phyloP scores from a whole-genome alignment of 2,113 vertebrate genomes.

The Bostrychus sinensis region DNA sequence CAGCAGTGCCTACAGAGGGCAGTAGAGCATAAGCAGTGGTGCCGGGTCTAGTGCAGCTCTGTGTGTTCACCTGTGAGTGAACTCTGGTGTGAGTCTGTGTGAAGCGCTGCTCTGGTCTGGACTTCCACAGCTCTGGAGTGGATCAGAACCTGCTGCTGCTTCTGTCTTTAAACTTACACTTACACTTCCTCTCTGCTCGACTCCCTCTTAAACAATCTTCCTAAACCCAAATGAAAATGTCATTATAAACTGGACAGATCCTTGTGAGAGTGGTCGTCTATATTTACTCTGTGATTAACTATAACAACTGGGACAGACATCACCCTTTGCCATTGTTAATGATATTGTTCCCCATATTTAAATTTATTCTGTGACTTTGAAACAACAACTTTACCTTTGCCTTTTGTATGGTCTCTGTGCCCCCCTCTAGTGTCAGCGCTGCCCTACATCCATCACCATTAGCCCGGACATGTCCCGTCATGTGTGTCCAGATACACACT shows the following conservation, averaged over 20 bases:
- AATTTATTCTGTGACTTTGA: slow-evolving; percentile 36
- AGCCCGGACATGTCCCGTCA: slow-evolving; percentile 45
- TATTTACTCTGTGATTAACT: neutral
- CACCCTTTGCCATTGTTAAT: too few species aligned
- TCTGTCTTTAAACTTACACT: slow-evolving; percentile 22
- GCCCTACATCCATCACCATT: slow-evolving; percentile 64
- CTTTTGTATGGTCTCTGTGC: slow-evolving; percentile 26
- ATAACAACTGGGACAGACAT: too few species aligned
- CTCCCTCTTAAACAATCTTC: too few species aligned
- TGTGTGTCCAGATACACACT: slow-evolving; percentile 35
- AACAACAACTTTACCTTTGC: slow-evolving; percentile 14
- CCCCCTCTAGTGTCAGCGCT: slow-evolving; percentile 30
- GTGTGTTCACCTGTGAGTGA: slow-evolving; percentile 69
- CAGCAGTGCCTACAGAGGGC: slow-evolving; percentile 60
- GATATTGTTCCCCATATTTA: too few species aligned
- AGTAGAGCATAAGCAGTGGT: slow-evolving; percentile 58
- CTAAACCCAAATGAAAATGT: too few species aligned
- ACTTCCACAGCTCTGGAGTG: slow-evolving; percentile 38
- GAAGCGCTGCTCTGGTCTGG: too few species aligned
- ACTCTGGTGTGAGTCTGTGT: slow-evolving; percentile 43
- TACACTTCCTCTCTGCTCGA: neutral
- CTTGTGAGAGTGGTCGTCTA: neutral
- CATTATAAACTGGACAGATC: too few species aligned
- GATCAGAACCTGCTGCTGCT: too few species aligned
- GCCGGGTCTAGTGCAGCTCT: slow-evolving; percentile 32